Evolutionary conservation across 1,140 invertebrate genomes (phyloP).

Genomic region (Hyles vespertilio): DNA sequence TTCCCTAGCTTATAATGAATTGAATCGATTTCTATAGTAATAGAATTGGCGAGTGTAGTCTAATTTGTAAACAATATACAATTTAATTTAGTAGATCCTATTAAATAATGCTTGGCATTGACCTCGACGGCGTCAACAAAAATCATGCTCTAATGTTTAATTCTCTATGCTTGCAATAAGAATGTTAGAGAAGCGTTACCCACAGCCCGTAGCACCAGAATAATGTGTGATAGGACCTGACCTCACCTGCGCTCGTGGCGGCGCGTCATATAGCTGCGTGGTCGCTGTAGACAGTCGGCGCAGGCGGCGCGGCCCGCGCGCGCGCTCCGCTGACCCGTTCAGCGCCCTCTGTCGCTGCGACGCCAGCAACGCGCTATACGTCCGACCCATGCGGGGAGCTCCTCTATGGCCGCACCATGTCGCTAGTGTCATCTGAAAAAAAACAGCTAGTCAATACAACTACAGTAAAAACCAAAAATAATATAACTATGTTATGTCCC

Average conservation of each 20-base stretch:
- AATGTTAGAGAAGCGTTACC: slow-evolving; percentile 6
- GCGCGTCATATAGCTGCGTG: slow-evolving; percentile 51
- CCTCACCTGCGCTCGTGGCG: slow-evolving; percentile 63
- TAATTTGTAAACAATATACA: no score
- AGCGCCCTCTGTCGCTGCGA: slow-evolving; percentile 39
- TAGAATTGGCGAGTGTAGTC: no score
- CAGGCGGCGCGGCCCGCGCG: slow-evolving; percentile 29
- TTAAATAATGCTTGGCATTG: neutral
- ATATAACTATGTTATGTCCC: no score
- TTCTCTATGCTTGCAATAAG: neutral
- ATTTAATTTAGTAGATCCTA: no score
- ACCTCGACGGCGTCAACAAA: neutral
- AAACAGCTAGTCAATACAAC: neutral
- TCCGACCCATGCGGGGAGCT: slow-evolving; percentile 41
- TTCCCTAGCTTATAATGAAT: no score
- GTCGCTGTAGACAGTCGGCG: slow-evolving; percentile 49
- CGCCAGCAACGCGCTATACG: slow-evolving; percentile 53
- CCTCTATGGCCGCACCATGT: slow-evolving; percentile 46
- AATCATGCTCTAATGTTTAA: no score
- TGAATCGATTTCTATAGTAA: no score
- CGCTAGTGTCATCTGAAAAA: slow-evolving; percentile 49
- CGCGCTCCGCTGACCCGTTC: slow-evolving; percentile 23
- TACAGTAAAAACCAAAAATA: no score
- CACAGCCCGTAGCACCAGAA: slow-evolving; percentile 13
- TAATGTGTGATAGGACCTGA: slow-evolving; percentile 36